Conservation (phyloP, 2,888 invertebrate genomes). For the Syritta pipiens region DNA sequence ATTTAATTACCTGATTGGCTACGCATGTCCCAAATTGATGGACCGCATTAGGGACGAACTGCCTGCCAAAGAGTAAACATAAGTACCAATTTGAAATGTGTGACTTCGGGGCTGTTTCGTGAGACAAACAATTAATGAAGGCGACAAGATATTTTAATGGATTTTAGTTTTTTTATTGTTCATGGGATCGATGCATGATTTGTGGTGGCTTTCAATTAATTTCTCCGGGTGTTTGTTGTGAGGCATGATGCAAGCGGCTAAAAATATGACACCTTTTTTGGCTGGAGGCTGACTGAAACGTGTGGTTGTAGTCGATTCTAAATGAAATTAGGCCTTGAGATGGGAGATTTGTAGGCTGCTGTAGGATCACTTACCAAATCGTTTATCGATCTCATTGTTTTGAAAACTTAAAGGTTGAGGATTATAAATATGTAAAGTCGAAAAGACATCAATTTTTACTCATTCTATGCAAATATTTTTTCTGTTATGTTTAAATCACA, state of each 20-base stretch:
- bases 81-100: conserved; percentile 33
- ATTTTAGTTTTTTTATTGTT: conserved; percentile 14
- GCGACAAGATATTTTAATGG: conserved; percentile 22
- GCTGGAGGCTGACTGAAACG: not conserved
- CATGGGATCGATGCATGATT: not conserved
- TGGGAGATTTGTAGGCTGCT: too few relatives aligned
- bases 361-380: too few relatives aligned
- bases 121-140: conserved; percentile 22
- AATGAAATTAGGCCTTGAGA: not conserved
- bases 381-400: too few relatives aligned
- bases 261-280: conserved; percentile 2
- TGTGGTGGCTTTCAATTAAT: not conserved
- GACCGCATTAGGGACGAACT: conserved; percentile 18
- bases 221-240: not conserved
- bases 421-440: too few relatives aligned
- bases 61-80: conserved; percentile 11
- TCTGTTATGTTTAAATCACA: too few relatives aligned
- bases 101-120: conserved; percentile 5
- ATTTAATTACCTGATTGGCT: conserved; percentile 37
- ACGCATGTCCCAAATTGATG: conserved; percentile 40
- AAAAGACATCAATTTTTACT: too few relatives aligned
- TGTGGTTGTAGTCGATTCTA: not conserved
- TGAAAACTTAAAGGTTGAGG: too few relatives aligned
- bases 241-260: not conserved
- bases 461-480: too few relatives aligned